Conservation (phyloP, 2,113 vertebrate species). For the Dicrurus megarhynchus region DNA sequence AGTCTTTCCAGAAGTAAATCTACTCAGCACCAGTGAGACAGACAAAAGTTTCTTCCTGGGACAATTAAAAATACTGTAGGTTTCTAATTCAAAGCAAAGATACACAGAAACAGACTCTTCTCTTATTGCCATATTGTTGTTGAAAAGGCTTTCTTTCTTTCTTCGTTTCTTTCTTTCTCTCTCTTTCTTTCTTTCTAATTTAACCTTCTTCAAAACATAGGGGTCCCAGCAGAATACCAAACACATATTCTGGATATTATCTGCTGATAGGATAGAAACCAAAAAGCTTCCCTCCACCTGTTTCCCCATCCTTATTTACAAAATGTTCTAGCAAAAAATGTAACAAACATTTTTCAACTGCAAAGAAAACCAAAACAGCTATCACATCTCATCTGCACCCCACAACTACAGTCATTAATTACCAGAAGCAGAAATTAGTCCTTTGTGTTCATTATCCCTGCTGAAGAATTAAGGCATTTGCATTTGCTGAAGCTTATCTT, state of each 20-base stretch:
- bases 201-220: not conserved
- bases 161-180: not conserved
- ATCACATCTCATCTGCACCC: not conserved
- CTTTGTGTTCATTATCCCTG: not conserved
- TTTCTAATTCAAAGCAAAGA: not conserved
- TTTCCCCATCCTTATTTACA: not conserved
- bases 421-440: not conserved
- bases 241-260: not conserved
- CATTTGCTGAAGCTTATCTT: constrained; percentile 14
- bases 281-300: not conserved
- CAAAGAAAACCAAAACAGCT: not conserved
- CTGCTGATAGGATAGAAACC: not conserved
- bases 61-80: not conserved
- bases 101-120: not conserved
- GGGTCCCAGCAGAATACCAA: not conserved
- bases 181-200: not conserved
- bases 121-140: not conserved
- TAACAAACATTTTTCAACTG: not conserved
- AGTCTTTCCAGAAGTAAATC: not conserved
- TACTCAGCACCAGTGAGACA: not conserved
- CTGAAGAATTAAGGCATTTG: constrained; percentile 4
- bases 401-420: not conserved
- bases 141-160: not conserved
- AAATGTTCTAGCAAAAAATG: not conserved
- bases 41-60: not conserved